These are phyloP conservation scores for Rhinopomastus cyanomelas DNA, from an alignment of 2,113 vertebrate genomes.

Conservation along the genomic window DNA sequence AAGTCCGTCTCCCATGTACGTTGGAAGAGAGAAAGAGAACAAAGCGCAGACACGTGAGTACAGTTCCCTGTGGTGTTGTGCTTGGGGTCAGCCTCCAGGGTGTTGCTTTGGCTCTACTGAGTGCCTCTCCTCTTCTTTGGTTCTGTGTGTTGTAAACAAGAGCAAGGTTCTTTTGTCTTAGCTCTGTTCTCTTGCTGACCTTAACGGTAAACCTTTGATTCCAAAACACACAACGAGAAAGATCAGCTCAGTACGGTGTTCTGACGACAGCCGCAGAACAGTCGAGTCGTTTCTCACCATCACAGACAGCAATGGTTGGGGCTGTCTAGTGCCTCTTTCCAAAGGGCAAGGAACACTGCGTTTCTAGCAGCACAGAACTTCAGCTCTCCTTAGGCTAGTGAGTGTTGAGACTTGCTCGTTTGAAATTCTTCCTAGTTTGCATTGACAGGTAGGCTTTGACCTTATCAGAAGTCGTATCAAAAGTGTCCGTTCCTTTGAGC, in stretches of 20 bases:
- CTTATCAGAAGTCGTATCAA: slow-evolving; percentile 13
- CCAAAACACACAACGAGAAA: not conserved
- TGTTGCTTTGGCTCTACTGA: not conserved
- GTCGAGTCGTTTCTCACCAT: not conserved
- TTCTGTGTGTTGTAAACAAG: not conserved
- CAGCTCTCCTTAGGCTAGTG: slow-evolving; percentile 7
- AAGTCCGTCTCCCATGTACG: not conserved
- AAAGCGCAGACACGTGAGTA: no score
- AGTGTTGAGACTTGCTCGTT: slow-evolving; percentile 5
- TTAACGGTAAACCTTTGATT: not conserved
- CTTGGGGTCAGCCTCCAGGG: not conserved
- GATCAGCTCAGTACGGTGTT: not conserved
- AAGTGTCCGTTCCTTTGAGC: not conserved
- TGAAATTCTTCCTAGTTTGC: not conserved
- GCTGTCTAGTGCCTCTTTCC: not conserved
- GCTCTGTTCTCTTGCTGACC: not conserved
- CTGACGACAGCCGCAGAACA: not conserved
- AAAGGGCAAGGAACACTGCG: not conserved
- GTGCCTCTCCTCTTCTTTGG: no score
- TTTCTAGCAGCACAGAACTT: not conserved
- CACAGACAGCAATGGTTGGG: not conserved
- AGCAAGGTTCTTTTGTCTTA: not conserved
- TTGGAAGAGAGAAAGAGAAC: not conserved
- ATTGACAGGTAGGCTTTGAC: not conserved
- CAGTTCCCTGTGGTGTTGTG: fast-evolving